These are phyloP conservation scores for Otolemur garnettii DNA, from an alignment of 2,113 vertebrate species.

Conservation along the genomic window DNA sequence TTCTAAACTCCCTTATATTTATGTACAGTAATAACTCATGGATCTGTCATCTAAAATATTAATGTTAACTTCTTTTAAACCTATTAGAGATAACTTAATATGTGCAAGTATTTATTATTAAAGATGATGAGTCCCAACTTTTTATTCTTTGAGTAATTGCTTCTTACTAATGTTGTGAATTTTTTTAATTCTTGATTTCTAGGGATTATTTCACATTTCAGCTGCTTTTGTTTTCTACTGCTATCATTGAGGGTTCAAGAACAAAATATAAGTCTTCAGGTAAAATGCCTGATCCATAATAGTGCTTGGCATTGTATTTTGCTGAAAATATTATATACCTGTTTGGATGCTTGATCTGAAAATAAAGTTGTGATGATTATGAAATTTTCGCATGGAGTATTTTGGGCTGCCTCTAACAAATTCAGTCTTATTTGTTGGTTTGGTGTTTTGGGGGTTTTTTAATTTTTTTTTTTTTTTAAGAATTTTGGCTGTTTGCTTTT, in stretches of 20 bases:
- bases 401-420: conserved; percentile 81
- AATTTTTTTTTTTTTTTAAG: not conserved
- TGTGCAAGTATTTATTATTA: conserved; percentile 63
- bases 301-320: conserved; percentile 75
- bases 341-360: conserved; percentile 78
- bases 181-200: conserved; percentile 84
- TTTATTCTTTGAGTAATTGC: conserved; percentile 76
- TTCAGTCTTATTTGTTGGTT: conserved; percentile 62
- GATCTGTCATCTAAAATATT: conserved; percentile 18
- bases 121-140: conserved; percentile 30
- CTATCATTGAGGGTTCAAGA: conserved; percentile 84
- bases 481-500: conserved; percentile 77
- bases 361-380: conserved; percentile 67
- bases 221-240: conserved; percentile 86
- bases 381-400: conserved; percentile 78
- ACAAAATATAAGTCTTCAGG: conserved; percentile 84
- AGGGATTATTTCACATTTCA: conserved; percentile 84
- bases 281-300: conserved; percentile 83
- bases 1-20: conserved; percentile 54
- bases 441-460: conserved; percentile 36
- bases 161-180: conserved; percentile 81
- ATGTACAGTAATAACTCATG: conserved; percentile 7
- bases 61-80: conserved; percentile 44
- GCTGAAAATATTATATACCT: conserved; percentile 69
- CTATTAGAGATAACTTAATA: conserved; percentile 17